phyloP scores from a whole-genome alignment of 2,113 vertebrate species.

The Cololabis saira region DNA sequence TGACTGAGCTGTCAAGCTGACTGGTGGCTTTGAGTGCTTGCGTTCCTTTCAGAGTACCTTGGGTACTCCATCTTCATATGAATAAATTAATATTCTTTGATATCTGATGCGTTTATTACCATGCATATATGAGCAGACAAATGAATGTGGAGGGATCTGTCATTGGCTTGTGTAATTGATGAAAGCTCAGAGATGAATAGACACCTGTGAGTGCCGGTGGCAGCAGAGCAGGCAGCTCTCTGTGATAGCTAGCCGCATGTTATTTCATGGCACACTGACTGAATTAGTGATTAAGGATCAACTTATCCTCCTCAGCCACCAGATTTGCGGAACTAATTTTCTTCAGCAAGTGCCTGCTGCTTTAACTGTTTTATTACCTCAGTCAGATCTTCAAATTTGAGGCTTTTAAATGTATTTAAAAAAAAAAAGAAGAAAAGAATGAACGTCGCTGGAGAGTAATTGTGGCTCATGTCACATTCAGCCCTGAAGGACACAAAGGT shows the following conservation, averaged over 20 bases:
- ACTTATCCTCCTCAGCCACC: constrained; percentile 33
- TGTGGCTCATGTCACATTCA: constrained; percentile 10
- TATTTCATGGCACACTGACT: constrained; percentile 64
- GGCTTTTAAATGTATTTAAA: neutral
- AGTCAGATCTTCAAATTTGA: constrained; percentile 2
- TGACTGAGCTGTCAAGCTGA: constrained; percentile 28
- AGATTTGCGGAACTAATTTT: constrained; percentile 26
- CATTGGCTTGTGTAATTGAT: constrained; percentile 75
- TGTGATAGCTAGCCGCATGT: constrained; percentile 55
- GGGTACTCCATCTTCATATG: constrained; percentile 73
- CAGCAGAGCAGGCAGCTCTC: constrained; percentile 49
- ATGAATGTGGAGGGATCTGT: constrained; percentile 67
- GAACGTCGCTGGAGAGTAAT: neutral
- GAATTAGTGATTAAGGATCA: constrained; percentile 60
- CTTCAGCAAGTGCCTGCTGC: constrained; percentile 10
- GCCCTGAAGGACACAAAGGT: constrained; percentile 43
- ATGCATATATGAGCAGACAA: constrained; percentile 70
- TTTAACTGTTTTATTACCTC: neutral
- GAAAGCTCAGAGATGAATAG: constrained; percentile 62
- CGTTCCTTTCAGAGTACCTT: constrained; percentile 69
- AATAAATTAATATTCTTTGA: constrained; percentile 79
- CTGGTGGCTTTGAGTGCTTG: constrained; percentile 37
- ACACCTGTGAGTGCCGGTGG: constrained; percentile 68
- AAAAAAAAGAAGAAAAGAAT: neutral
- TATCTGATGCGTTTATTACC: constrained; percentile 70